Evolutionary conservation across 2,888 invertebrate genomes (phyloP), one percentile per base, ranked within the genome.

Genomic region (Unio delphinus): DNA sequence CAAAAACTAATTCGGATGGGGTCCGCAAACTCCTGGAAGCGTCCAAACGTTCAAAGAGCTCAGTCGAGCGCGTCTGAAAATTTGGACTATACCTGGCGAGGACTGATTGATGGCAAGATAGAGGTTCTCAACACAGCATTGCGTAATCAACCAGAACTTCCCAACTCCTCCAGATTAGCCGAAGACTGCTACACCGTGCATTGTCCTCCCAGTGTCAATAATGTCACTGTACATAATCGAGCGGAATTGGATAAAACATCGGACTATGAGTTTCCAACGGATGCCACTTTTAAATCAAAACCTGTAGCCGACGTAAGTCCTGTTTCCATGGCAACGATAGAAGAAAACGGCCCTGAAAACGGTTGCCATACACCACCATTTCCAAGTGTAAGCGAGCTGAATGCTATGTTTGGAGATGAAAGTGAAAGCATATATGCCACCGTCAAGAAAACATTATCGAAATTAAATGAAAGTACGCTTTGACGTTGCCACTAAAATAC

Each of bases 371-470:
- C 17, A n/a, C 30, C 4, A 28, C 20, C 64, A 59, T 45, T 45
- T 45, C 45, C 45, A 45, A 45, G 45, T 15, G 11, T 45, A 45
- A 45, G 45, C 45, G 45, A 45, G 3, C 15, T 45, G 45, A 2
- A 59, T 70, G 23, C 59, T 62, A 23, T 66, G 66, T 64, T 73
- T 70, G 34, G 64, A 58, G 18, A 67, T 69, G n/a, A 66, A 75
- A 54, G 75, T 54, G 75, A 75, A 54, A 75, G 73, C 58, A 75
- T 75, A 45, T 75, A 75, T 61, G 75, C 75, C 5, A 70, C 75
- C 15, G 71, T 75, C n/a, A 75, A 75, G 64, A 75, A 73, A 61
- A 69, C 73, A 55, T 75, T 75, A 64, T 62, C 73, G 59, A 70
- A 69, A 61, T 69, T 75, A 15, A 59, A 73, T 26, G 68, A 71